A percentile compares a stretch with the other conserved stretches of the same genome.
Conservation (phyloP, 2,113 vertebrate genomes). For the Microcebus tavaratra region DNA sequence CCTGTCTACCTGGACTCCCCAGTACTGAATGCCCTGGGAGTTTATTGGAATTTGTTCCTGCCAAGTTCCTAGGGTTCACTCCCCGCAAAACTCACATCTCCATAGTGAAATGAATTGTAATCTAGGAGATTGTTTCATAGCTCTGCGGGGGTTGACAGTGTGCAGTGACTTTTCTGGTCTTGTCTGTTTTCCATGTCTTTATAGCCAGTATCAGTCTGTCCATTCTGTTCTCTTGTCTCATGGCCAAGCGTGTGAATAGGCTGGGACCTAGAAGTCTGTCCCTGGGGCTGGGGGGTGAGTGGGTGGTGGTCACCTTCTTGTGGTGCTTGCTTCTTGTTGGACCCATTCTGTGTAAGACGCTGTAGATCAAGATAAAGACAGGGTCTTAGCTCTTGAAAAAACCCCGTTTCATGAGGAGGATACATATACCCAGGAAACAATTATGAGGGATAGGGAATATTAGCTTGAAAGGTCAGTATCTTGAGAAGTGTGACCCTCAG, state of each 20-base stretch:
- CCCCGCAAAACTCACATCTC: not conserved
- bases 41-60: not conserved
- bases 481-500: not conserved
- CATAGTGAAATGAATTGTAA: not conserved
- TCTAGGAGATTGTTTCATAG: not conserved
- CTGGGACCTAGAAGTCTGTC: not conserved
- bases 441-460: not conserved
- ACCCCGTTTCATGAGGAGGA: not conserved
- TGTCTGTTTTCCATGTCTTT: not conserved
- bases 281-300: too few species aligned
- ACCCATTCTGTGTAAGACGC: not conserved
- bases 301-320: not conserved
- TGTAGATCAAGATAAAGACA: not conserved
- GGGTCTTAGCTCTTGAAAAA: not conserved
- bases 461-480: not conserved
- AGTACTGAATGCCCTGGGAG: too few species aligned
- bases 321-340: not conserved
- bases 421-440: not conserved
- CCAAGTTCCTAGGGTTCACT: not conserved
- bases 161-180: not conserved
- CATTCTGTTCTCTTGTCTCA: not conserved
- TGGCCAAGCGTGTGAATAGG: not conserved
- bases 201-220: not conserved
- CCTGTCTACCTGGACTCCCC: not conserved
- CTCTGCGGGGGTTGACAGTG: not conserved